A percentile compares a stretch with the other conserved stretches of the same genome.
Conservation (phyloP, 2,797 vertebrate species). For the Dipus sagitta region DNA sequence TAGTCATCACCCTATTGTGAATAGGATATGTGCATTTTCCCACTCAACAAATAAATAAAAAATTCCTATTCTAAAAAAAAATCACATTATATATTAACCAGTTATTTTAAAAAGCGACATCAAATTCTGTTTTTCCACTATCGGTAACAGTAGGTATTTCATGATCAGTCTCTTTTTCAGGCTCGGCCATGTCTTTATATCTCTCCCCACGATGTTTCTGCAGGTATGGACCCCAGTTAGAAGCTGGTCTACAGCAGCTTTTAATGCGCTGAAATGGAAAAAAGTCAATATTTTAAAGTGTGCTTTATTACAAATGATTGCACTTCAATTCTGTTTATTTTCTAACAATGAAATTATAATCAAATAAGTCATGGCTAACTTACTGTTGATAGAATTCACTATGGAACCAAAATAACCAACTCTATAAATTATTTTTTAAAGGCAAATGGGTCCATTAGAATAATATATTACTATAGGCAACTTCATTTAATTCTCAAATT, state of each 20-base stretch:
- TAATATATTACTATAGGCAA: background rate
- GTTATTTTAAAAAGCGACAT: background rate
- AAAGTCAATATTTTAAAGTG: constrained; percentile 24
- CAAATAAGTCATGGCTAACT: background rate
- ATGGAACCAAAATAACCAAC: constrained; percentile 18
- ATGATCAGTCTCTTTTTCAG: constrained; percentile 70
- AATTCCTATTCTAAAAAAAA: constrained; percentile 39
- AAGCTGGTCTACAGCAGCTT: constrained; percentile 89
- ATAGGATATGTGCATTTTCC: constrained; percentile 48
- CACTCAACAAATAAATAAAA: constrained; percentile 80
- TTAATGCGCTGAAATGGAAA: constrained; percentile 89
- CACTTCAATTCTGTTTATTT: background rate
- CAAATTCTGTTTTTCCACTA: constrained; percentile 71
- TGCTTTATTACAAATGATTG: no score
- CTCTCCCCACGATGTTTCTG: constrained; percentile 90
- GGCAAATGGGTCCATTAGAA: background rate
- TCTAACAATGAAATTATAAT: constrained; percentile 3
- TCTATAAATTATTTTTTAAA: constrained; percentile 48
- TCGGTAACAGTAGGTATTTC: constrained; percentile 87
- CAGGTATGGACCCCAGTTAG: constrained; percentile 95
- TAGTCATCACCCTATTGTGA: constrained; percentile 1
- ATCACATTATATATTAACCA: constrained; percentile 21
- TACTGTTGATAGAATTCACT: constrained; percentile 43
- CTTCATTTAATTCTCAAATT: constrained; percentile 30
- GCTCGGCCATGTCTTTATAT: constrained; percentile 87